These are phyloP conservation scores for Sceloporus undulatus DNA, from an alignment of 2,113 vertebrate genomes.

Conservation along the genomic window DNA sequence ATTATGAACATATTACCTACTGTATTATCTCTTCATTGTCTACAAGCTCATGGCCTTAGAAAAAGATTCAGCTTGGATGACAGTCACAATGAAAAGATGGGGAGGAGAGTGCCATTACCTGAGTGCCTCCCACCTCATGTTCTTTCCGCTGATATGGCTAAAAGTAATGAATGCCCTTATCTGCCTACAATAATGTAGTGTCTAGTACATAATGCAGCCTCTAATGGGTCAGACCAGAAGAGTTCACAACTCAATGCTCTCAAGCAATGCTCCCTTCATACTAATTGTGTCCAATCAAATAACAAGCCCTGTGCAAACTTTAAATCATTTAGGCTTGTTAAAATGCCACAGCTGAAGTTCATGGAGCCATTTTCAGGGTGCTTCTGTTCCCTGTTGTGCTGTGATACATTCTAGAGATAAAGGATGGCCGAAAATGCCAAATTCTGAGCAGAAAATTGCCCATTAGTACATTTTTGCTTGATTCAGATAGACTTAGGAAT, in stretches of 20 bases:
- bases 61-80: conserved; percentile 23
- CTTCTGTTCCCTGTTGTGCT: conserved; percentile 44
- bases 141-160: conserved; percentile 41
- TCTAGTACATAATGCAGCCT: conserved; percentile 9
- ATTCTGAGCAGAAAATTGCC: conserved; percentile 23
- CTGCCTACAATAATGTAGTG: conserved; percentile 38
- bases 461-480: conserved; percentile 9
- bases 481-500: neutral
- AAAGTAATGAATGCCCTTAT: conserved; percentile 59
- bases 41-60: neutral
- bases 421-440: conserved; percentile 3
- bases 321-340: conserved; percentile 72
- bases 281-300: conserved; percentile 73
- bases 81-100: neutral
- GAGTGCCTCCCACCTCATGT: conserved; percentile 37
- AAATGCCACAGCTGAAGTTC: conserved; percentile 60
- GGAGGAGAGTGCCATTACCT: conserved; percentile 32
- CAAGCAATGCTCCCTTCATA: conserved; percentile 58
- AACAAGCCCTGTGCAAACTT: conserved; percentile 45
- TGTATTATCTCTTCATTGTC: conserved; percentile 1
- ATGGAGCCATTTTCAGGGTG: conserved; percentile 56
- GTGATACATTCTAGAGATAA: conserved; percentile 59
- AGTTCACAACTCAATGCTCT: conserved; percentile 55
- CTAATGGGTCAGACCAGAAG: conserved; percentile 51
- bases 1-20: neutral